Base-by-base conservation (phyloP, 2,888 invertebrate species). In the Drosophila pullipes region DNA sequence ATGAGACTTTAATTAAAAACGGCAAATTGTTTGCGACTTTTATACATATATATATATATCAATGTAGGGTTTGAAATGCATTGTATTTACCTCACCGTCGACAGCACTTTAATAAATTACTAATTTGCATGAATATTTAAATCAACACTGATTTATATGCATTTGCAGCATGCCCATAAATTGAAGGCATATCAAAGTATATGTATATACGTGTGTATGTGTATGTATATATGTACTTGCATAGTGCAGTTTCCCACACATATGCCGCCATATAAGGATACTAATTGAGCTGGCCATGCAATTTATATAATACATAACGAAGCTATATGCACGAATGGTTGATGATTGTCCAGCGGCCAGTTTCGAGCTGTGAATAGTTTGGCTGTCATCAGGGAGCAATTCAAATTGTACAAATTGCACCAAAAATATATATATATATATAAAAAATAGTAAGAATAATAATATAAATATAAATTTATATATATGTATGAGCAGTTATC, bases 91-190 rank as follows among this genome's bases (percentile, higher is more conserved):
- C 41, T 35, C 18, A 47, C 16, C 35, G 28, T 47, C 41, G 55
- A 18, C 41, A 31, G 44, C 55, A 72, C 39, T 58, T 64, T 31
- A 59, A 55, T 74, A 74, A 68, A 77, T 65, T 60, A 66, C 47
- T 63, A 64, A 69, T 79, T 64, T 62, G 68, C 59, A 71, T 67
- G 47, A 37, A 54, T 39, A 49, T 74, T 62, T 65, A 37, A 61
- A 67, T 52, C 50, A 64, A 82, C 74, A 58, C 69, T 70, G 78
- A 87, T 83, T 87, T 74, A 83, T 78, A 69, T 78, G 88, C 83
- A 85, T 74, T 65, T 67, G 59, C 74, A 87, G 85, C 82, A 78
- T 82, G 82, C 59, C 68, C 79, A 87, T 84, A 78, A 78, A 74
- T 83, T 72, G 52, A 58, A 58, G 44, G 49, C 69, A 63, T 55